These are phyloP conservation scores for Dicycla oo DNA, from an alignment of 2,888 invertebrate species.

Conservation along the genomic window DNA sequence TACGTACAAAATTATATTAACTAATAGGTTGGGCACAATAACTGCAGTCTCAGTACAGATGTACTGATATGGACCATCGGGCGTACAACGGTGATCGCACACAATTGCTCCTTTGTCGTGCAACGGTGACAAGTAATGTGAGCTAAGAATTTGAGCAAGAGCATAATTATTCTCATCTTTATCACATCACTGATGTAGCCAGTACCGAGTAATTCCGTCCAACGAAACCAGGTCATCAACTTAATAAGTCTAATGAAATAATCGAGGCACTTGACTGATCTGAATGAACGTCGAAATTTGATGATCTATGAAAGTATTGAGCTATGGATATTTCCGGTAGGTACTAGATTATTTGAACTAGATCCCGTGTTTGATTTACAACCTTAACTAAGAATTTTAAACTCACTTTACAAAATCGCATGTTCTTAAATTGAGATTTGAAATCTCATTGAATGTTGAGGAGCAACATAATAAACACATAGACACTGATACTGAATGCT, in stretches of 20 bases:
- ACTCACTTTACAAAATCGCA: not conserved
- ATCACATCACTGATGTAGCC: not conserved
- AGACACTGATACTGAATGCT: not conserved
- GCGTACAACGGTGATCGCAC: slow-evolving; percentile 12
- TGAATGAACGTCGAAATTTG: slow-evolving; percentile 9
- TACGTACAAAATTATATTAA: slow-evolving; percentile 1
- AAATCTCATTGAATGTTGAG: not conserved
- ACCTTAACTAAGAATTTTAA: not conserved
- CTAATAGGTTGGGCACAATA: slow-evolving; percentile 1
- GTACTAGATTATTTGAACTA: not conserved
- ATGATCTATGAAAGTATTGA: slow-evolving; percentile 1
- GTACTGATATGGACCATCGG: slow-evolving; percentile 20
- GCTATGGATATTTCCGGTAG: not conserved
- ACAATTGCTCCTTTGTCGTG: slow-evolving; percentile 40
- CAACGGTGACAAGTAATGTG: slow-evolving; percentile 18
- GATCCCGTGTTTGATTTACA: not conserved
- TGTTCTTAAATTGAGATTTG: not conserved
- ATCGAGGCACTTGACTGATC: not conserved
- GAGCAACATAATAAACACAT: not conserved
- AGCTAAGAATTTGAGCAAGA: slow-evolving; percentile 24
- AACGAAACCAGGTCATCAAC: slow-evolving; percentile 13
- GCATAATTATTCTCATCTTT: slow-evolving; percentile 9
- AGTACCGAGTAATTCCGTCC: not conserved
- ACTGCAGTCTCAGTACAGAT: slow-evolving; percentile 10
- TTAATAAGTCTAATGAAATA: slow-evolving; percentile 26